A percentile compares a stretch with the other conserved stretches of the same genome.
Conservation (phyloP, 2,888 invertebrate genomes). For the Iphiclides podalirius region DNA sequence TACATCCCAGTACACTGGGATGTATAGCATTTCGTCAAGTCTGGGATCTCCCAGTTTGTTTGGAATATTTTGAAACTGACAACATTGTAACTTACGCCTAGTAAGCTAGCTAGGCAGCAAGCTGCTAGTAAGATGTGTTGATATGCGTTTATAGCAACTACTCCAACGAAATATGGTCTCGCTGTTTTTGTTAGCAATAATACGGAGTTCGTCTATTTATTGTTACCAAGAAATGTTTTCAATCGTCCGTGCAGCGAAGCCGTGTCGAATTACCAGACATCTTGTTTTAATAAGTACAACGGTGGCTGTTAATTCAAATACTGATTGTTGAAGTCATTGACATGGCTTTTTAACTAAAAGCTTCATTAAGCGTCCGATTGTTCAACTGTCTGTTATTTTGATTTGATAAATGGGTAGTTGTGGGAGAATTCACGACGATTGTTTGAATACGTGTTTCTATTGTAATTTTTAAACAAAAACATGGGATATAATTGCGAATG, state of each 20-base stretch:
- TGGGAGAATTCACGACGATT: not conserved
- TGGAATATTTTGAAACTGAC: not conserved
- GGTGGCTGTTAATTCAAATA: not conserved
- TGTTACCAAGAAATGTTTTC: conserved; percentile 10
- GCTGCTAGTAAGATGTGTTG: conserved; percentile 14
- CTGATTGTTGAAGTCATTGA: not conserved
- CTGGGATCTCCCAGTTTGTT: not conserved
- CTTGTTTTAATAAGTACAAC: not conserved
- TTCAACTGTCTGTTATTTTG: not conserved
- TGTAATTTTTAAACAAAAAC: no score
- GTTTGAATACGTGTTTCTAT: not conserved
- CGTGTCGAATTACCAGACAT: conserved; percentile 2
- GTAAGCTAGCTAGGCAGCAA: not conserved
- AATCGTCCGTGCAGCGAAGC: not conserved
- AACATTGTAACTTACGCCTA: conserved; percentile 10
- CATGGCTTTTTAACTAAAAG: not conserved
- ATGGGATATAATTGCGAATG: no score
- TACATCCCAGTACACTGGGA: no score
- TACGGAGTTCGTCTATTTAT: conserved; percentile 14
- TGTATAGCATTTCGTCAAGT: no score
- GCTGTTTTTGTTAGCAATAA: conserved; percentile 18
- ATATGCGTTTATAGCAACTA: conserved; percentile 20
- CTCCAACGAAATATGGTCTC: conserved; percentile 17
- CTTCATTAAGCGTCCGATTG: not conserved
- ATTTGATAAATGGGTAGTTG: conserved; percentile 1